phyloP scores from a whole-genome alignment of 2,888 invertebrate species.

The Clusia tigrina region DNA sequence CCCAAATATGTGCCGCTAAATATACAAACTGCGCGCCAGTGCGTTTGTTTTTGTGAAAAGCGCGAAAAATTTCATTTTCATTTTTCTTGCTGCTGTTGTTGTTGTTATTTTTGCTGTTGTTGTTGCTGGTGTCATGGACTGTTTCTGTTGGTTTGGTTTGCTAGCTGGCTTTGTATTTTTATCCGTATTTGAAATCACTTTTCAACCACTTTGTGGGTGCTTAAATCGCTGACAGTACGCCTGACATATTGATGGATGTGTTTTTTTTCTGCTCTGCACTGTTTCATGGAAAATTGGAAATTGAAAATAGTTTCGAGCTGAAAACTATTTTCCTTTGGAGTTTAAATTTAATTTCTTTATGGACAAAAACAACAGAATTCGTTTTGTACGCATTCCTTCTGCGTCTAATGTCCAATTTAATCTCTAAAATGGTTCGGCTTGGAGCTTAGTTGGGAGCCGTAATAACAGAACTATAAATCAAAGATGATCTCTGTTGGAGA shows the following conservation, averaged over 20 bases:
- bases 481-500: too few relatives aligned
- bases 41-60: conserved; percentile 15
- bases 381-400: too few relatives aligned
- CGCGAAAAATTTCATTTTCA: conserved; percentile 37
- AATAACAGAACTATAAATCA: too few relatives aligned
- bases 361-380: too few relatives aligned
- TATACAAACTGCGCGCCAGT: conserved; percentile 15
- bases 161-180: conserved; percentile 6
- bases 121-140: neutral
- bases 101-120: neutral
- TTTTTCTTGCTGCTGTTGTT: neutral
- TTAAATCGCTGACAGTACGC: conserved; percentile 57
- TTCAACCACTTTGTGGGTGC: conserved; percentile 56
- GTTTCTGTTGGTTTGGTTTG: neutral
- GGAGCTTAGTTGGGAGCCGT: too few relatives aligned
- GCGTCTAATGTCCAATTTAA: too few relatives aligned
- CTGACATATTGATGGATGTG: conserved; percentile 58
- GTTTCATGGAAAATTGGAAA: neutral
- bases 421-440: too few relatives aligned
- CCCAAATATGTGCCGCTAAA: neutral
- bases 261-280: neutral
- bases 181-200: conserved; percentile 35
- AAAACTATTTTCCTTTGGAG: neutral
- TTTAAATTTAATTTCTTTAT: too few relatives aligned
- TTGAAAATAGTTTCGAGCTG: neutral